Evolutionary conservation across 2,888 invertebrate species (phyloP), one percentile per base, ranked within the genome.

Genomic region (Hipparchia semele): DNA sequence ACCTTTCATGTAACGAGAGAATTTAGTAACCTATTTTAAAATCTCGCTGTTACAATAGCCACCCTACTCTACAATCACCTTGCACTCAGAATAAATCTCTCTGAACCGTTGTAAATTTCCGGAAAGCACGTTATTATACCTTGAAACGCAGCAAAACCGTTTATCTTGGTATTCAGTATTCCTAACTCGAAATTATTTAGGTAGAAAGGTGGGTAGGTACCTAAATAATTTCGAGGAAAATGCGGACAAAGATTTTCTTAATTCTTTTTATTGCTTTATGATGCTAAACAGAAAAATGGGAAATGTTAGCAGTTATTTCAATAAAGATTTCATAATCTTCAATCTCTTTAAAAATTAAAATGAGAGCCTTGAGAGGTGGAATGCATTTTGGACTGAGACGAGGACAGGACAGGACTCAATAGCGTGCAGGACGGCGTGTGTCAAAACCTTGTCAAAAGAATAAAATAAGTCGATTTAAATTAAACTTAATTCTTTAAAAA

Each of bases 61-160:
- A 70, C 56, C 56, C 62, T 68, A 75, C 56, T 49, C 49, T 39
- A n/a, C 58, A 86, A 77, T 76, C 79, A 81, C 80, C 75, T 75
- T 73, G 77, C 79, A 79, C 78, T 83, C 81, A 79, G 82, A 84
- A 83, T 86, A 88, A 84, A 84, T 84, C 83, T 80, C 75, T 56
- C 71, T 62, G 68, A 74, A 77, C 83, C 76, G 83, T 82, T 82
- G 83, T 87, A 84, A 86, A 86, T 87, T 83, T 76, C 77, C 72
- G 76, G 80, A 75, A 79, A 79, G 77, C 74, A 77, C 80, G 79
- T 80, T 82, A 82, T 80, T 82, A 82, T 81, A 80, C 80, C 79
- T 78, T 78, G 82, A 81, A 82, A 80, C 80, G 82, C 78, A 81
- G 81, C 80, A 77, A 77, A 81, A 79, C 79, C 78, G 82, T 81